Base-by-base conservation (phyloP, 1,140 invertebrate genomes). In the Theocolax elegans region DNA sequence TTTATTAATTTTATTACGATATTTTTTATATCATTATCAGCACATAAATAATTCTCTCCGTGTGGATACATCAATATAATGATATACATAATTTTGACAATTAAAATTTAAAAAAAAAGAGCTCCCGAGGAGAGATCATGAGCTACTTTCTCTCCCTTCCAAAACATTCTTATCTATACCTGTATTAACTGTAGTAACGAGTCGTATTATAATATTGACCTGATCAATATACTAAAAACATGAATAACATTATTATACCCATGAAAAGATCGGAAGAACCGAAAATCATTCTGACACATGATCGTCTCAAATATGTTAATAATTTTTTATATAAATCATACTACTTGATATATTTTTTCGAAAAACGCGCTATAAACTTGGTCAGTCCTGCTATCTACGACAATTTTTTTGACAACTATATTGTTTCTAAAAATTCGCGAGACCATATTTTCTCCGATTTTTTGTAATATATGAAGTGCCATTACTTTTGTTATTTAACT, bases 401-500 rank as follows among this genome's bases (percentile, higher is more conserved):
- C 35, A 25, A 19, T 10, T 12, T 40, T 27, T 35, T 17, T 60
- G 44, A 31, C 25, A n/a, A 21, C 44, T 58, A 23, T 71, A 21
- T 73, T 76, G 63, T 40, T 38, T 19, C 31, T 17, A 67, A 59
- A 31, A 13, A 54, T 10, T 21, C 46, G 48, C n/a, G 12, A 54
- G 42, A 46, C 58, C 48, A 12, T 25, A 58, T 35, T 29, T 46
- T 15, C 13, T 15, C 44, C 21, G 10, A 63, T 75, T 76, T 78
- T 76, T 10, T 63, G 38, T 0, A 67, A 67, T 71, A 83, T 86
- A 81, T 87, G 81, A 82, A 83, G 81, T 83, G 80, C 80, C 79
- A 74, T 78, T 76, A 75, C 72, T 75, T 71, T 66, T 75, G 64
- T 76, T 72, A 60, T 25, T 54, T 25, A 65, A 49, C 13, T 60